Conservation (phyloP, 1,140 invertebrate genomes). For the Drosophila prosaltans region DNA sequence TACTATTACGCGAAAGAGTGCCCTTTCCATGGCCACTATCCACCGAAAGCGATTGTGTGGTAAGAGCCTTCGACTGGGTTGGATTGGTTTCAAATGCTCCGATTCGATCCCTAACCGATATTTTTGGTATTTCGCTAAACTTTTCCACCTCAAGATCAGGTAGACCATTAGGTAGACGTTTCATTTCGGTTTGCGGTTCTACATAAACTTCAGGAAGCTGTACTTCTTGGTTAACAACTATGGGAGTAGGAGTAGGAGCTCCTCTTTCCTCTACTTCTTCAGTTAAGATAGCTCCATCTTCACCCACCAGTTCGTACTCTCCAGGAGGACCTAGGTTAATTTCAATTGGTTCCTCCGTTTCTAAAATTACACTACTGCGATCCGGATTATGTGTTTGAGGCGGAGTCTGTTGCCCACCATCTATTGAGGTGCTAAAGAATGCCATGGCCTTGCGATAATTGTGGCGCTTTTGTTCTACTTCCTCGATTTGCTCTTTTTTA, state of each 20-base stretch:
- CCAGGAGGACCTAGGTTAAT: constrained; percentile 57
- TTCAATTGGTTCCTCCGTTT: constrained; percentile 40
- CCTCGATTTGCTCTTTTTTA: constrained; percentile 52
- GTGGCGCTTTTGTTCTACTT: constrained; percentile 69
- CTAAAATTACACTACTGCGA: constrained; percentile 49
- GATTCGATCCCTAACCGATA: constrained; percentile 79
- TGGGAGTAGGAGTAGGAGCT: constrained; percentile 58
- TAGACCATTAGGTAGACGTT: constrained; percentile 59
- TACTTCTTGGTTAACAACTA: constrained; percentile 3
- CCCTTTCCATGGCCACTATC: constrained; percentile 71
- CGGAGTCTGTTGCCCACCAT: constrained; percentile 64
- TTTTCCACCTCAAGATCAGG: constrained; percentile 67
- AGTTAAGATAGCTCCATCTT: constrained; percentile 49
- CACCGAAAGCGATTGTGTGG: constrained; percentile 68
- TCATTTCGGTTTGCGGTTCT: constrained; percentile 42
- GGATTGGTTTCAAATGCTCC: constrained; percentile 67
- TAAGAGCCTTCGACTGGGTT: constrained; percentile 35
- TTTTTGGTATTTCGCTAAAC: constrained; percentile 64
- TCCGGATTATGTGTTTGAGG: constrained; percentile 31
- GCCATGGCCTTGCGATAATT: constrained; percentile 80
- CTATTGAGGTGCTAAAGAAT: constrained; percentile 77
- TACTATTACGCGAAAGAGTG: constrained; percentile 75
- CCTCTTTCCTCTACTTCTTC: constrained; percentile 52
- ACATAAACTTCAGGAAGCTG: constrained; percentile 64
- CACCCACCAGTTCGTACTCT: constrained; percentile 54